Percentiles rank a stretch among this genome's conserved stretches.
phyloP scores from a whole-genome alignment of 2,797 vertebrate species.

The Ceyx erithaca region DNA sequence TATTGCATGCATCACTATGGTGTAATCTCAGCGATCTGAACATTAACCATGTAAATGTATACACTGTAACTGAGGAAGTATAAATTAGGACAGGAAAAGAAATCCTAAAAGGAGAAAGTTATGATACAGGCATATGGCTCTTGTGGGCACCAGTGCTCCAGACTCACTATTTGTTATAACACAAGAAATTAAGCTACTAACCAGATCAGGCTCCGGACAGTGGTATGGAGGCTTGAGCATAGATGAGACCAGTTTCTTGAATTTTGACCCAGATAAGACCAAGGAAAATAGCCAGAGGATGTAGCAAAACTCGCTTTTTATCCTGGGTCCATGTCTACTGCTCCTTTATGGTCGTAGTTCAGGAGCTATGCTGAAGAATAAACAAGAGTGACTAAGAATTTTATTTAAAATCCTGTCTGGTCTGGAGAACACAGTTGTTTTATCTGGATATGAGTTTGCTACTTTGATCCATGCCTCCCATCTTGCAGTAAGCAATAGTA shows the following conservation, averaged over 20 bases:
- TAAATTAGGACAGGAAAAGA: slow-evolving; percentile 58
- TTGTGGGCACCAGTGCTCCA: background rate
- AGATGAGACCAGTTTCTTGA: background rate
- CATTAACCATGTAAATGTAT: slow-evolving; percentile 71
- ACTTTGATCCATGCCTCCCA: background rate
- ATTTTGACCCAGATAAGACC: background rate
- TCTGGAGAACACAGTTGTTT: background rate
- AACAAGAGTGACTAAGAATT: background rate
- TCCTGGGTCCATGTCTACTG: background rate
- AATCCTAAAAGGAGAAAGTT: slow-evolving; percentile 47
- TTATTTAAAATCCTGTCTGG: background rate
- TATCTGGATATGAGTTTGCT: background rate
- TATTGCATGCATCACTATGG: slow-evolving; percentile 57
- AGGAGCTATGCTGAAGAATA: background rate
- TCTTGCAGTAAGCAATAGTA: background rate
- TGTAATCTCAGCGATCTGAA: slow-evolving; percentile 57
- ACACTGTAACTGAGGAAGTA: slow-evolving; percentile 55
- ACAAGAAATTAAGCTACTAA: slow-evolving; percentile 1
- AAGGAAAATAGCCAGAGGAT: background rate
- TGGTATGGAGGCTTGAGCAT: background rate
- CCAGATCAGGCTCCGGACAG: background rate
- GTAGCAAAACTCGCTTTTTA: background rate
- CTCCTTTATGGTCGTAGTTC: background rate
- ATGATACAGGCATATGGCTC: slow-evolving; percentile 13
- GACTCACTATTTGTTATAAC: background rate